Base-by-base conservation (phyloP, 2,888 invertebrate species). In the Heteromyza rotundicornis region DNA sequence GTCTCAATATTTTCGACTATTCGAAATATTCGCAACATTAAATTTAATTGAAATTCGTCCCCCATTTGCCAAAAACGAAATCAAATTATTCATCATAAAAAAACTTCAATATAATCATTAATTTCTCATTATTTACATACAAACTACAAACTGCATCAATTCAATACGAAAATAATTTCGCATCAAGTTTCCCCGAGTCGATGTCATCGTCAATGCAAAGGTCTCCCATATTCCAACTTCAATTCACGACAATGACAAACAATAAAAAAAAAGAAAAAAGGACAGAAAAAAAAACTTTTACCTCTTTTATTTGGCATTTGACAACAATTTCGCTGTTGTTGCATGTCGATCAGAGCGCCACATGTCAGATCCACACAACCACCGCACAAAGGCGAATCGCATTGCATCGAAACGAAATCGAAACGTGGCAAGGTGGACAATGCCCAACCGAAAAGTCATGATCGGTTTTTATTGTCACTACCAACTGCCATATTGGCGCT, bases 271-370 rank as follows among this genome's bases (percentile, higher is more conserved):
- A 32, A 32, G 7, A 32, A 32, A 32, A 32, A 32, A 32, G 12
- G 32, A 32, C 32, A 32, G 32, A 12, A 32, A n/a, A 27, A 27
- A 40, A 40, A 40, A 40, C 40, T 40, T 40, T 40, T 40, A 40
- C 40, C n/a, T 40, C 40, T 40, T 47, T 20, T 47, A 8, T 47
- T 47, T 47, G 47, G 20, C 47, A 47, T 47, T 47, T 47, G 17
- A 47, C 47, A 47, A 14, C 47, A 20, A 47, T 47, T 47, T 47
- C 47, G 47, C 17, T 47, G 47, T 47, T 47, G 47, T 47, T 47
- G 47, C 20, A 20, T 47, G 47, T 47, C 47, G 47, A 19, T 20
- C 19, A 47, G 20, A 47, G 47, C 47, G 47, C 47, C 47, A 47
- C 47, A 47, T 47, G 47, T 19, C 47, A 19, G 3, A 47, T 17